Base-by-base conservation (phyloP, 2,797 vertebrate genomes). In the Sorex maritimensis region DNA sequence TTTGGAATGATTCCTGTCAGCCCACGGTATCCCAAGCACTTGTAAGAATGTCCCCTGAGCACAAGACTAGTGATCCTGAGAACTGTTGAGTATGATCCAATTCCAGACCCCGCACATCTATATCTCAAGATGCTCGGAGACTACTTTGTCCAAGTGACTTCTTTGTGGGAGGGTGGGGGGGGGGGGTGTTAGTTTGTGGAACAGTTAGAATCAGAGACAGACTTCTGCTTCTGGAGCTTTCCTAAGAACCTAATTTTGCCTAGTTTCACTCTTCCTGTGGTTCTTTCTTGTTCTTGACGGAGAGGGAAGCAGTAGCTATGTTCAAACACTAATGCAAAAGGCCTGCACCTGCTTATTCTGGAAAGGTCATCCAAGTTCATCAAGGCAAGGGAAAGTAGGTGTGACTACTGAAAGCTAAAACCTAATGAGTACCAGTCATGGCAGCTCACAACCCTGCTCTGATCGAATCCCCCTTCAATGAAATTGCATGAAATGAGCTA, bases 51-150 rank as follows among this genome's bases (percentile, higher is more conserved):
- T 5, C 58, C 58, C 58, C 5, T 23, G 17, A 61, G 17, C 58
- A 61, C 58, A 61, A 19, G 58, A 61, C 58, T 61, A 15, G 58
- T 5, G 21, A 17, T 21, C 55, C 55, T 58, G 55, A 58, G 55
- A 58, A 58, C 19, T 58, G 49, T 9, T 52, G 49, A 52, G 49
- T 52, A 13, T 58, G 19, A 15, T 5, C 55, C 14, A 58, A 58
- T 58, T 21, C 15, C 19, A 58, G 3, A 55, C 15, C 55, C 55
- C 55, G 3, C 12, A 58, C 19, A 58, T 2, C 79, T 58, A 24
- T 1, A 38, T 82, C 52, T 88, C 17, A 46, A 85, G 44, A 80
- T 92, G 77, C 75, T 46, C 77, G 82, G 52, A 73, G 21, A 90
- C 0, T 28, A 41, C 10, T 21, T n/a, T 11, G 26, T 28, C 21